Percentiles rank a stretch among this genome's conserved stretches.
Conservation (phyloP, 2,797 vertebrate genomes). For the Notoglanidium macrostoma region DNA sequence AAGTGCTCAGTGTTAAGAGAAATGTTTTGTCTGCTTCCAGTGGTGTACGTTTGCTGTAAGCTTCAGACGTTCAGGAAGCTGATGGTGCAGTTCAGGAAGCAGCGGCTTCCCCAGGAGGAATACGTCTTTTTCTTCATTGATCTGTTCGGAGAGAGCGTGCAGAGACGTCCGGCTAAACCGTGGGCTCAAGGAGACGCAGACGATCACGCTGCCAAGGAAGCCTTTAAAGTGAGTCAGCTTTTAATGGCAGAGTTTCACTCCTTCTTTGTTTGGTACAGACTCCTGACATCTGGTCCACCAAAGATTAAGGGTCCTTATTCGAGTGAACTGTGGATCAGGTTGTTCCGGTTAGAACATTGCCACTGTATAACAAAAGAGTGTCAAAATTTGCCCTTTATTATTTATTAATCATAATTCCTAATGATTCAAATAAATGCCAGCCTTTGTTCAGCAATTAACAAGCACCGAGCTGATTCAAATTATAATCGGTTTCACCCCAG, state of each 20-base stretch:
- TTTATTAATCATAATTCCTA: background rate
- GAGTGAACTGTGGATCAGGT: background rate
- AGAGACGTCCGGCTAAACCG: conserved; percentile 67
- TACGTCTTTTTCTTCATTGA: conserved; percentile 91
- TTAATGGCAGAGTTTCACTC: background rate
- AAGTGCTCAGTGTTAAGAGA: background rate
- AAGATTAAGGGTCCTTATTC: background rate
- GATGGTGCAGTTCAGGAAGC: conserved; percentile 79
- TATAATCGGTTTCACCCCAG: background rate
- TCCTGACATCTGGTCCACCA: background rate
- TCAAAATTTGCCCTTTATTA: background rate
- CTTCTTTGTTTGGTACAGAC: background rate
- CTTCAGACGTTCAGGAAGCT: conserved; percentile 79
- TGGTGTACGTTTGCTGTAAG: conserved; percentile 86
- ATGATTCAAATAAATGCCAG: conserved; percentile 18
- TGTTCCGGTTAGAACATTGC: background rate
- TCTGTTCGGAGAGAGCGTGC: conserved; percentile 80
- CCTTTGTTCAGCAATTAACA: conserved; percentile 15
- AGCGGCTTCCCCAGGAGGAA: conserved; percentile 75
- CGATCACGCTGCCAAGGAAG: conserved; percentile 72
- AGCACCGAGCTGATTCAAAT: background rate
- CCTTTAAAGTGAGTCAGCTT: conserved; percentile 76
- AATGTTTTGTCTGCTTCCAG: conserved; percentile 64
- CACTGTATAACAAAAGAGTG: background rate
- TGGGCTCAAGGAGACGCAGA: conserved; percentile 81